Evolutionary conservation across 2,113 vertebrate species (phyloP).

Genomic region (Colinus virginianus): DNA sequence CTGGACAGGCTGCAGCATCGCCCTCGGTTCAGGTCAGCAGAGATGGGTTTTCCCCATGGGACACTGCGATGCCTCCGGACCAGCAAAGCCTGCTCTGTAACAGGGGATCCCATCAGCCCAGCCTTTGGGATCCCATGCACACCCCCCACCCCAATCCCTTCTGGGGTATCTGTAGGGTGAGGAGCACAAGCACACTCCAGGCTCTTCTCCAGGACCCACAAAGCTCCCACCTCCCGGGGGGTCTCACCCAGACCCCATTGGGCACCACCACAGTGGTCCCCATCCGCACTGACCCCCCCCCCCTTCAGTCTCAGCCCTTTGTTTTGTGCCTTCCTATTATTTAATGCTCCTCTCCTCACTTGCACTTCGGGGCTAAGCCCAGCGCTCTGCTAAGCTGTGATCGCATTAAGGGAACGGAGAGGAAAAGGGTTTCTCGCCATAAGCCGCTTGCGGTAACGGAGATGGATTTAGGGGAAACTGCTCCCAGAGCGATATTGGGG

Average conservation of each 20-base stretch:
- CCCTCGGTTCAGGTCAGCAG: fast-evolving
- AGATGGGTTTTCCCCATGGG: no score
- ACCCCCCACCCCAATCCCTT: no score
- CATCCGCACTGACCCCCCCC: no score
- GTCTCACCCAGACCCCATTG: fast-evolving
- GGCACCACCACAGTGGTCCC: neutral
- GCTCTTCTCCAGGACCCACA: slow-evolving; percentile 12
- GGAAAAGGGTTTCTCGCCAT: slow-evolving; percentile 66
- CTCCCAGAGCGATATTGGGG: slow-evolving; percentile 40
- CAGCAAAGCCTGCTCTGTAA: neutral
- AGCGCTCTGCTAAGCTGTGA: slow-evolving; percentile 44
- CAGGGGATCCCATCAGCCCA: neutral
- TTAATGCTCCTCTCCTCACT: slow-evolving; percentile 66
- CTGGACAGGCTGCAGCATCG: fast-evolving
- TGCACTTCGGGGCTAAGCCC: slow-evolving; percentile 64
- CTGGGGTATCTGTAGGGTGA: neutral
- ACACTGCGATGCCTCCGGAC: neutral
- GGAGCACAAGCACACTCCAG: fast-evolving
- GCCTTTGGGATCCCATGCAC: neutral
- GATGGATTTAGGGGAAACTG: slow-evolving; percentile 65
- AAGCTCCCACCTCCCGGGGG: fast-evolving
- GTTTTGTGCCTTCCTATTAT: slow-evolving; percentile 55
- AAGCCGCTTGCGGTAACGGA: slow-evolving; percentile 70
- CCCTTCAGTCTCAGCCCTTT: neutral
- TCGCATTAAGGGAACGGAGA: slow-evolving; percentile 62